Conservation (phyloP, 2,888 invertebrate species). For the Agapostemon virescens region DNA sequence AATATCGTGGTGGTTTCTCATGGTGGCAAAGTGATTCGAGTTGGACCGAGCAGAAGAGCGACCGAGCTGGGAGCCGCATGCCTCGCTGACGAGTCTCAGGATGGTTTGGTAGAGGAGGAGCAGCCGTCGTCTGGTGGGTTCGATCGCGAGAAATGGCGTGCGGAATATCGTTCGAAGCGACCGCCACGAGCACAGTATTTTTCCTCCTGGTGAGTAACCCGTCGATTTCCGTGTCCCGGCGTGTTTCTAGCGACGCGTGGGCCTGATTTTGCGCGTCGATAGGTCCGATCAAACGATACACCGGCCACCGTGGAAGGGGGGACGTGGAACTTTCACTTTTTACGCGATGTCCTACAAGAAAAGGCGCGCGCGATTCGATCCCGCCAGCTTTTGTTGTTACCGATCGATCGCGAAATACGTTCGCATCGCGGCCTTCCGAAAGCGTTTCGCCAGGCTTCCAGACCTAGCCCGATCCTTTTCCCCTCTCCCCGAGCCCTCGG, state of each 20-base stretch:
- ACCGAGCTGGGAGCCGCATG: constrained; percentile 53
- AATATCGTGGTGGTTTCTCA: constrained; percentile 42
- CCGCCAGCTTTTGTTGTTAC: constrained; percentile 2
- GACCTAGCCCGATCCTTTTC: too few species aligned
- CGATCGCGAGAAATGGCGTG: constrained; percentile 76
- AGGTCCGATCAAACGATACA: constrained; percentile 19
- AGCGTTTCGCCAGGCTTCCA: background rate
- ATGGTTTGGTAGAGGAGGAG: constrained; percentile 73
- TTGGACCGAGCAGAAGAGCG: constrained; percentile 37
- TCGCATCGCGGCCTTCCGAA: background rate
- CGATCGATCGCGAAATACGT: constrained; percentile 2
- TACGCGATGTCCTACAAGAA: constrained; percentile 19
- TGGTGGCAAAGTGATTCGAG: constrained; percentile 48
- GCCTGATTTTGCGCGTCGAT: constrained; percentile 12
- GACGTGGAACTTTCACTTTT: constrained; percentile 52
- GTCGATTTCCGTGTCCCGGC: background rate
- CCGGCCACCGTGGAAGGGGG: background rate
- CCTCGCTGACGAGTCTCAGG: constrained; percentile 64
- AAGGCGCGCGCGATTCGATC: background rate
- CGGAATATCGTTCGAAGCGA: constrained; percentile 74
- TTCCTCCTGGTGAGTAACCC: constrained; percentile 76
- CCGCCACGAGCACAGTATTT: constrained; percentile 76
- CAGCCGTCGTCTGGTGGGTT: constrained; percentile 55
- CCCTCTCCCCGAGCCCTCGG: background rate
- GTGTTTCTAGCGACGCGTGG: background rate